Evolutionary conservation across 2,797 vertebrate genomes (phyloP).

Genomic region (Hemitrygon akajei): DNA sequence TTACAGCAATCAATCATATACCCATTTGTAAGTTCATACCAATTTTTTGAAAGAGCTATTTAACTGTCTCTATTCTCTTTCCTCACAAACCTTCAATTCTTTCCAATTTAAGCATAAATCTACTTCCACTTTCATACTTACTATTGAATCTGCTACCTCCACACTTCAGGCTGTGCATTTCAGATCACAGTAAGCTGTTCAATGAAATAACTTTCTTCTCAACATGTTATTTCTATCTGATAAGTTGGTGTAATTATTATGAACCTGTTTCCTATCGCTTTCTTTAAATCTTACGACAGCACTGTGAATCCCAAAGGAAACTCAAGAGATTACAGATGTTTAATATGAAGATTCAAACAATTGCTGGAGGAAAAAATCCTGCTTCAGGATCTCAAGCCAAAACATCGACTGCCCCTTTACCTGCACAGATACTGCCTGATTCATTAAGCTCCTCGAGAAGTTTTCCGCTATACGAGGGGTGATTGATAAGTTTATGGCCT

Average conservation of each 20-base stretch:
- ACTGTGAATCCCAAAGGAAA: neutral
- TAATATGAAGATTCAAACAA: no score
- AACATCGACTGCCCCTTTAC: no score
- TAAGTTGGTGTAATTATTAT: neutral
- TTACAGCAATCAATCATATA: no score
- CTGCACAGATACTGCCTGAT: no score
- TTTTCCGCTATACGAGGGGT: neutral
- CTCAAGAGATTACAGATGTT: no score
- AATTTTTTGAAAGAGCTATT: neutral
- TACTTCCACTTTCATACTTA: neutral
- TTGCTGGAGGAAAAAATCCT: no score
- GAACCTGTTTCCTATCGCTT: neutral
- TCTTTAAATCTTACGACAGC: slow-evolving; percentile 3
- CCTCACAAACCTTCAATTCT: neutral
- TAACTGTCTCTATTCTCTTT: neutral
- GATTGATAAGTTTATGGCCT: no score
- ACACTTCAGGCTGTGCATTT: neutral
- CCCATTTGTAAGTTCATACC: no score
- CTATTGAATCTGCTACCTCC: neutral
- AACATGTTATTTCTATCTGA: neutral
- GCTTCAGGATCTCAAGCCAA: no score
- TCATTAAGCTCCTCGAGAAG: no score
- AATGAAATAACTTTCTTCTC: neutral
- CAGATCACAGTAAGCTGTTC: neutral
- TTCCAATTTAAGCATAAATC: neutral